Percentiles rank a stretch among this genome's conserved stretches.
Evolutionary conservation across 2,113 vertebrate species (phyloP).

Genomic region (Pardalotus punctatus): DNA sequence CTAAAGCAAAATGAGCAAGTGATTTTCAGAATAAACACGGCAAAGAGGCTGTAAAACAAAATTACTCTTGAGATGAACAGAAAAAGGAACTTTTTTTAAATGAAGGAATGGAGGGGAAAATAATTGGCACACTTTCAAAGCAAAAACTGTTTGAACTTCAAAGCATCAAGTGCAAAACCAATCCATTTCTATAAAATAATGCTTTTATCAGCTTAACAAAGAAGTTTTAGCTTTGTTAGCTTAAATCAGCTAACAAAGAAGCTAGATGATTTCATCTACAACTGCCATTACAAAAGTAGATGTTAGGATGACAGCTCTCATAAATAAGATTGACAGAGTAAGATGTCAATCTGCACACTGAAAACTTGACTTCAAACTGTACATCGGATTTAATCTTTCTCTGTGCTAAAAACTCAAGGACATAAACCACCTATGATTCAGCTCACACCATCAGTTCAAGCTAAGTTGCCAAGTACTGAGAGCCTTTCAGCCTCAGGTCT

Average conservation of each 20-base stretch:
- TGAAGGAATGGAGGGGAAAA: neutral
- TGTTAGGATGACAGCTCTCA: neutral
- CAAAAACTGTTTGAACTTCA: neutral
- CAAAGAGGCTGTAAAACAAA: neutral
- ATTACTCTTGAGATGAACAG: neutral
- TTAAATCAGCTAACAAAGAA: neutral
- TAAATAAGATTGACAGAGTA: neutral
- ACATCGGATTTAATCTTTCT: neutral
- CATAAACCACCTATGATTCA: neutral
- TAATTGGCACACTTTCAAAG: neutral
- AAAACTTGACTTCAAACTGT: neutral
- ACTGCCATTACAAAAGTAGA: neutral
- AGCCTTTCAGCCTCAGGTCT: neutral
- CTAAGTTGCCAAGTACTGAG: neutral
- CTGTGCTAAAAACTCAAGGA: neutral
- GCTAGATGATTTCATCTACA: neutral
- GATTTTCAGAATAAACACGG: neutral
- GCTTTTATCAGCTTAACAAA: neutral
- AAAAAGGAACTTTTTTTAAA: neutral
- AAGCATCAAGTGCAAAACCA: conserved; percentile 2
- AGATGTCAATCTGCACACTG: neutral
- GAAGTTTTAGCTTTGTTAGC: neutral
- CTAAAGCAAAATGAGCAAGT: neutral
- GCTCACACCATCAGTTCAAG: neutral
- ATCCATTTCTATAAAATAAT: neutral